Conservation (phyloP, 2,113 vertebrate genomes). For the Phodopus roborovskii region DNA sequence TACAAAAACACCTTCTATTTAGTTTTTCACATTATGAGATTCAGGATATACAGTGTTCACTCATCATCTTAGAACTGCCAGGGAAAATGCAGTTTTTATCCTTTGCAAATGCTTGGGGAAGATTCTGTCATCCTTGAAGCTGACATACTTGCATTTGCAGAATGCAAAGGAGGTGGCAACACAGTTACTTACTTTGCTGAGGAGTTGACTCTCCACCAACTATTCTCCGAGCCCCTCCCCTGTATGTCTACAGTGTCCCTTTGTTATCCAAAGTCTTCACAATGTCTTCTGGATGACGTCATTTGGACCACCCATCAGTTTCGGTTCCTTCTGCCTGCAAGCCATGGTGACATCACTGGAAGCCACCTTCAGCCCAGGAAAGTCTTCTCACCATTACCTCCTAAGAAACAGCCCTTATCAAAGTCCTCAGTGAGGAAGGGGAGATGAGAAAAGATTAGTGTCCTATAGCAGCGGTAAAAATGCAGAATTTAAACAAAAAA, state of each 20-base stretch:
- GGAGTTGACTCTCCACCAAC: background rate
- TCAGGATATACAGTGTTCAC: constrained; percentile 9
- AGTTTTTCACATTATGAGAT: constrained; percentile 29
- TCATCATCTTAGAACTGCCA: constrained; percentile 1
- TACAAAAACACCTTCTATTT: background rate
- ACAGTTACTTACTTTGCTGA: background rate
- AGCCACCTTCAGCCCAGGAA: background rate
- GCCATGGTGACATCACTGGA: background rate
- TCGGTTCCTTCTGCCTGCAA: background rate
- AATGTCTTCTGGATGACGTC: background rate
- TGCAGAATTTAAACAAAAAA: background rate
- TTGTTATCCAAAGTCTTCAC: background rate
- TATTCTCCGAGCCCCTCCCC: background rate
- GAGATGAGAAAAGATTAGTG: background rate
- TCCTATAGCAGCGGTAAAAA: background rate
- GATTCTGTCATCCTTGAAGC: constrained; percentile 12
- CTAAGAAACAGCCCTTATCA: background rate
- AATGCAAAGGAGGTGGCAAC: background rate
- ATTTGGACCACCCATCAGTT: background rate
- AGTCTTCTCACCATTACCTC: background rate
- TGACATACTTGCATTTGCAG: constrained; percentile 50
- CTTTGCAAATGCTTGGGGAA: constrained; percentile 28
- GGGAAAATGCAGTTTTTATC: constrained; percentile 8
- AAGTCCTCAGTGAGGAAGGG: background rate
- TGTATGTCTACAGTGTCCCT: background rate